Conservation (phyloP, 2,888 invertebrate genomes). For the Pachymerium ferrugineum region DNA sequence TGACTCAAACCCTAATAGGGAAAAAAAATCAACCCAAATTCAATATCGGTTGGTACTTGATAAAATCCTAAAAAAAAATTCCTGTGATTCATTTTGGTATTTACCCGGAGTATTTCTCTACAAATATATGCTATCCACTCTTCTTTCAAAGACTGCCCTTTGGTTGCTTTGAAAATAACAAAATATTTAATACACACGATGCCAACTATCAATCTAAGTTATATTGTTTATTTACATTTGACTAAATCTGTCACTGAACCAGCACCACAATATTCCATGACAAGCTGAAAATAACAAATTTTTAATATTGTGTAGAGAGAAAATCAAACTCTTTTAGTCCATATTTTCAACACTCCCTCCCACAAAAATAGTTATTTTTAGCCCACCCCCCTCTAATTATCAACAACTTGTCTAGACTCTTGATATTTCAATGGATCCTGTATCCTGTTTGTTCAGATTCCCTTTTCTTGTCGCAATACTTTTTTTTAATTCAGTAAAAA, state of each 20-base stretch:
- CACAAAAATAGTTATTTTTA: not conserved
- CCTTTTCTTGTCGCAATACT: not conserved
- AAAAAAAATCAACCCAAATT: not conserved
- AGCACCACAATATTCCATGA: constrained; percentile 99
- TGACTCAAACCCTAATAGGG: constrained; percentile 91
- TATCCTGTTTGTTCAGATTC: not conserved
- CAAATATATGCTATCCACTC: constrained; percentile 99
- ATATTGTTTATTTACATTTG: constrained; percentile 59
- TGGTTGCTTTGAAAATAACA: constrained; percentile 63
- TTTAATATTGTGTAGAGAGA: too few relatives aligned
- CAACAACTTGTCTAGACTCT: constrained; percentile 17
- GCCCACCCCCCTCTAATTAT: not conserved
- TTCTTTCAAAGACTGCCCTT: constrained; percentile 95
- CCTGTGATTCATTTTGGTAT: not conserved
- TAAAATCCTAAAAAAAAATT: constrained; percentile 15
- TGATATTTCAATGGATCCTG: constrained; percentile 9
- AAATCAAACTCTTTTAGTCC: not conserved
- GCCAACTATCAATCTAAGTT: not conserved
- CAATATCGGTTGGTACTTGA: constrained; percentile 25
- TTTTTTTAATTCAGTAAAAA: constrained; percentile 15
- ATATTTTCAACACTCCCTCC: not conserved
- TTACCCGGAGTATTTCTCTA: constrained; percentile 63
- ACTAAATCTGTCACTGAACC: constrained; percentile 98
- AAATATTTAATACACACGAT: not conserved
- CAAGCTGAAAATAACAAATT: constrained; percentile 56